A percentile compares a stretch with the other conserved stretches of the same genome.
Conservation (phyloP, 1,140 invertebrate species). For the Wasmannia auropunctata region DNA sequence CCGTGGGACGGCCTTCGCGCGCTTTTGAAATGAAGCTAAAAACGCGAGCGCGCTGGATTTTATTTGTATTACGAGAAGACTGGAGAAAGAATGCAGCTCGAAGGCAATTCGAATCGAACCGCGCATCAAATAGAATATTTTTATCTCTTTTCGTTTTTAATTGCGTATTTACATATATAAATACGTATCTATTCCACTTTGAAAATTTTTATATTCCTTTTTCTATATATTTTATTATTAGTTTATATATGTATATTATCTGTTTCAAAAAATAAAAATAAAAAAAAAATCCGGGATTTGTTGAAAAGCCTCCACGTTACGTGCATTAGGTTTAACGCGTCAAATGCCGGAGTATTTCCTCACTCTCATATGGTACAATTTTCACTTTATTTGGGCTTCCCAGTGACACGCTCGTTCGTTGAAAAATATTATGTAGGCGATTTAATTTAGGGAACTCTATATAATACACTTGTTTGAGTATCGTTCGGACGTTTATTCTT, state of each 20-base stretch:
- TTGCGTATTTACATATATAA: background rate
- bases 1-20: background rate
- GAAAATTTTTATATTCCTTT: background rate
- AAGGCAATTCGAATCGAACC: background rate
- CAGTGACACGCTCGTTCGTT: background rate
- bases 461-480: background rate
- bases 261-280: background rate
- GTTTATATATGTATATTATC: background rate
- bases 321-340: background rate
- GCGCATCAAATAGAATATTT: background rate
- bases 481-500: conserved; percentile 7
- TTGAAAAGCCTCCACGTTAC: background rate
- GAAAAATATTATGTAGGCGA: background rate
- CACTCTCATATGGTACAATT: background rate
- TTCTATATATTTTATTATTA: background rate
- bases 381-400: background rate
- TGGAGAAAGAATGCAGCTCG: background rate
- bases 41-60: background rate
- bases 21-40: conserved; percentile 25
- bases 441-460: conserved; percentile 7
- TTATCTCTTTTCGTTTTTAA: background rate
- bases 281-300: background rate
- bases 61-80: background rate
- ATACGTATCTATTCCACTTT: too few species aligned
- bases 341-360: background rate